Evolutionary conservation across 2,113 vertebrate species (phyloP), one percentile per base, ranked within the genome.

Genomic region (Cynoglossus semilaevis): DNA sequence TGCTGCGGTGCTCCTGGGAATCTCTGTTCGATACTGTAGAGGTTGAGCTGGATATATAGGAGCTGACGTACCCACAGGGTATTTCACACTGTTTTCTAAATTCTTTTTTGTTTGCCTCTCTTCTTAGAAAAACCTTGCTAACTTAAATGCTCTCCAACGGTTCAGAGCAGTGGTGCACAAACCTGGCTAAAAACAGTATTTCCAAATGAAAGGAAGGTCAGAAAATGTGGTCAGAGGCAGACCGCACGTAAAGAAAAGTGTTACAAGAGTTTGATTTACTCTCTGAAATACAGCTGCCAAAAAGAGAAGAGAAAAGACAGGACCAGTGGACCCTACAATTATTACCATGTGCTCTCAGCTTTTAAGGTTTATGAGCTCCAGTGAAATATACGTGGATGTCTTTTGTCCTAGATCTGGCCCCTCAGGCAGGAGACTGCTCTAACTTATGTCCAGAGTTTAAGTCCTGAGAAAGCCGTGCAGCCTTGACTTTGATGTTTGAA

Each of bases 1-100:
- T 35, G 72, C 41, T 4, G 55, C 64, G 48, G 52, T 29, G 52
- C 77, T 86, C 77, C 47, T 76, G 80, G 77, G 73, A 81, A 74
- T 70, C 55, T 58, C 43, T 63, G 72, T 82, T 82, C 62, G 61
- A 59, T 67, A 61, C 63, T 63, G 70, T 78, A 74, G 68, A 49
- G 70, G 9, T 29, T 19, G 19, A 60, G 63, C 9, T 8, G 40
- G 14, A 45, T 37, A 45, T 63, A 67, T 74, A 38, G 63, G 63
- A 79, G 50, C 65, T 67, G 76, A 63, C 13, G 51, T 57, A 61
- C 49, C 67, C 36, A 9, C 59, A 57, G 75, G 75, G 69, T 72
- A 44, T 85, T 76, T 81, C 61, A 53, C 57, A 50, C 63, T 15
- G 56, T 36, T 36, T 7, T 47, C 45, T 14, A 36, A 2, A 19